Evolutionary conservation across 2,888 invertebrate genomes (phyloP).

Genomic region (Dasysyrphus albostriatus): DNA sequence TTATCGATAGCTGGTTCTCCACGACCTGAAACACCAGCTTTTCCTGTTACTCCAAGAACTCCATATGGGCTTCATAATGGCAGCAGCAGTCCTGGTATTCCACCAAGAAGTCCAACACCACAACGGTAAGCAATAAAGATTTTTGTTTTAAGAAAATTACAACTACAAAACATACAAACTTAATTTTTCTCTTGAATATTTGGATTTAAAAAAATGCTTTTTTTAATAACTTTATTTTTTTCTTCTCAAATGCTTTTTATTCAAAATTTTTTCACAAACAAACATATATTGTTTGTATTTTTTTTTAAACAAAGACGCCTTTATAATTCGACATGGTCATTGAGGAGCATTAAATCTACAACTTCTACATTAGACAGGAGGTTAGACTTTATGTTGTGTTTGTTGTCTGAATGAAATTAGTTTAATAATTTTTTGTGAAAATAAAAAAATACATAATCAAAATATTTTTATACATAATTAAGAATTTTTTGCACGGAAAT

Average conservation of each 20-base stretch:
- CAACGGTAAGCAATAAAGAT: constrained; percentile 83
- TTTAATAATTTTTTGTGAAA: neutral
- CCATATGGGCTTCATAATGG: constrained; percentile 89
- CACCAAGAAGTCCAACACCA: constrained; percentile 92
- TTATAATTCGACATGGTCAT: constrained; percentile 78
- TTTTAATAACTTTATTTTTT: neutral
- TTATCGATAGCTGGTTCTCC: constrained; percentile 86
- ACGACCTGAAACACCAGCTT: constrained; percentile 95
- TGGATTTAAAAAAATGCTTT: neutral
- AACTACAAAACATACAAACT: no score
- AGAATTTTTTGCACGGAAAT: neutral
- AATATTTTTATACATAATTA: neutral
- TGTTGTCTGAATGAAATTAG: constrained; percentile 39
- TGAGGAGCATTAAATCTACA: constrained; percentile 78
- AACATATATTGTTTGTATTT: constrained; percentile 22
- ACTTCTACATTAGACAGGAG: constrained; percentile 78
- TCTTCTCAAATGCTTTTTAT: constrained; percentile 46
- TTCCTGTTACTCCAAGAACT: constrained; percentile 95
- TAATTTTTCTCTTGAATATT: neutral
- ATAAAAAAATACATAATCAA: neutral
- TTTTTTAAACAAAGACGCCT: constrained; percentile 74
- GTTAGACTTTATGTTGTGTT: constrained; percentile 76
- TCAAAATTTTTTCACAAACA: constrained; percentile 39
- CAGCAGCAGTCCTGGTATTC: constrained; percentile 89
- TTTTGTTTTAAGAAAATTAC: no score